phyloP scores from a whole-genome alignment of 2,888 invertebrate species.

The Philereme transversata region DNA sequence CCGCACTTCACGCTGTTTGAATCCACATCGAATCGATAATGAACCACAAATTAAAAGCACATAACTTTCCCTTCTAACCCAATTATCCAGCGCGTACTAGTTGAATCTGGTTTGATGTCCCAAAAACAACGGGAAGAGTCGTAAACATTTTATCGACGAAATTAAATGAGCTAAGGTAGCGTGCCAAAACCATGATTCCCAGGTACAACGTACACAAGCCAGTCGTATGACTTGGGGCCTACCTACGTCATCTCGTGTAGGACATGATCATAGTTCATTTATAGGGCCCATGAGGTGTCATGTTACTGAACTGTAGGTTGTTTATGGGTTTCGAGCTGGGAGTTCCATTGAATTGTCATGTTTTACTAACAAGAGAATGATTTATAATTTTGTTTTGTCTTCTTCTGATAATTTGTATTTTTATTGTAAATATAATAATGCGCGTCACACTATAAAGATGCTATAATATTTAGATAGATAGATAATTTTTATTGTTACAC shows the following conservation, averaged over 20 bases:
- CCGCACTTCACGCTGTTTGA: conserved; percentile 8
- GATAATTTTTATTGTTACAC: too few species aligned
- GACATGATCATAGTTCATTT: conserved; percentile 18
- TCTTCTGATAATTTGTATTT: too few species aligned
- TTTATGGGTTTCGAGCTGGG: conserved; percentile 3
- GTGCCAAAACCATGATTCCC: conserved; percentile 48
- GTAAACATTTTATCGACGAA: conserved; percentile 62
- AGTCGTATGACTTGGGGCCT: not conserved
- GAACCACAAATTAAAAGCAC: conserved; percentile 33
- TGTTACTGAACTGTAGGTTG: conserved; percentile 10
- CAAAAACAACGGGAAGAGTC: conserved; percentile 58
- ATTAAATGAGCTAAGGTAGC: conserved; percentile 32
- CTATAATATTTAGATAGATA: too few species aligned
- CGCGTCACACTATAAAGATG: too few species aligned
- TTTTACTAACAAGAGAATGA: not conserved
- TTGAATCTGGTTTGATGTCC: conserved; percentile 51
- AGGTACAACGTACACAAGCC: conserved; percentile 25
- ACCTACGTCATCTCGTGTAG: conserved; percentile 42
- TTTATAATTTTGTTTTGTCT: not conserved
- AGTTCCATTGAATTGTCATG: not conserved
- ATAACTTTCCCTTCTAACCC: conserved; percentile 43
- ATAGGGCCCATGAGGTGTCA: conserved; percentile 24
- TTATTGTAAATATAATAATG: too few species aligned
- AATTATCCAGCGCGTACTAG: conserved; percentile 38
- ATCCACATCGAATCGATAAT: conserved; percentile 30